A percentile compares a stretch with the other conserved stretches of the same genome.
Conservation (phyloP, 2,797 vertebrate species). For the Platalea minor region DNA sequence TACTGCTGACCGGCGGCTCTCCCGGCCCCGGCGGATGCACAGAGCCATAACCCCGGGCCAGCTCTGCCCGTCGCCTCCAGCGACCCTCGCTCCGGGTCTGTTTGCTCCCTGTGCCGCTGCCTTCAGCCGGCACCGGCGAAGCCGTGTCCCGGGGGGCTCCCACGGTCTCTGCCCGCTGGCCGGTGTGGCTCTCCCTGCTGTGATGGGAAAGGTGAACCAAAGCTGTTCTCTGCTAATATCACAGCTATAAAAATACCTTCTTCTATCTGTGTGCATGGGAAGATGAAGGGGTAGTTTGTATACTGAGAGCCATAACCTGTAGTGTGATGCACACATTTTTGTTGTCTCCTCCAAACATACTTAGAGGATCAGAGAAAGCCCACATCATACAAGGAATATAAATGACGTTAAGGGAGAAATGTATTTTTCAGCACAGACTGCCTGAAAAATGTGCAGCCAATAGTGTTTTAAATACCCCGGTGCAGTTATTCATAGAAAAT, state of each 20-base stretch:
- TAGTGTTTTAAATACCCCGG: constrained; percentile 5
- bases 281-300: neutral
- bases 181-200: accelerated
- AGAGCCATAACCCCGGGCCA: accelerated
- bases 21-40: neutral
- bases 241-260: neutral
- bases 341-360: neutral
- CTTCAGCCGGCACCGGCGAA: neutral
- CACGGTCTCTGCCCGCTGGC: neutral
- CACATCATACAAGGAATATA: neutral
- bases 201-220: too few relatives aligned
- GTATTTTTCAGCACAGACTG: constrained; percentile 4
- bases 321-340: neutral
- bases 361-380: constrained; percentile 14
- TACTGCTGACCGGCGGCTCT: accelerated
- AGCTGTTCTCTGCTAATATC: neutral
- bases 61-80: neutral
- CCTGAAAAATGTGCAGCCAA: neutral
- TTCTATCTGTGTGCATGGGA: accelerated
- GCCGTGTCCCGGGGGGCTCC: too few relatives aligned
- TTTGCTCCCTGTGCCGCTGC: neutral
- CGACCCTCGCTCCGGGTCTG: accelerated
- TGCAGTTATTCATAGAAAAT: constrained; percentile 18
- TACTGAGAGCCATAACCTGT: neutral
- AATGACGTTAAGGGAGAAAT: neutral